phyloP scores from a whole-genome alignment of 2,113 vertebrate species.

The Spheniscus mendiculus region DNA sequence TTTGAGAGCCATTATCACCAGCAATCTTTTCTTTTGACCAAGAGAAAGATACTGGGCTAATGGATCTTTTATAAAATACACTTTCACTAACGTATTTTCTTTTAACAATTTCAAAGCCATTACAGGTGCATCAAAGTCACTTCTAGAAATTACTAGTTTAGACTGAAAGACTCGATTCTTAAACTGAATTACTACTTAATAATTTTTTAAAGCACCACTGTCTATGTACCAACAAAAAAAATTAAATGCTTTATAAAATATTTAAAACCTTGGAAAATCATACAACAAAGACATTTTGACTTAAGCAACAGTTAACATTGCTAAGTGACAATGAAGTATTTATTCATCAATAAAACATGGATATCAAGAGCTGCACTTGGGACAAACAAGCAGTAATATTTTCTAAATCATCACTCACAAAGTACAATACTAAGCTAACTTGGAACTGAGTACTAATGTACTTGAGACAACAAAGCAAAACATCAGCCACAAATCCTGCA shows the following conservation, averaged over 20 bases:
- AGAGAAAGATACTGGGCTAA: not conserved
- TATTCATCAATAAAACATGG: not conserved
- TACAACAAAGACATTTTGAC: not conserved
- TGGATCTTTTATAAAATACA: not conserved
- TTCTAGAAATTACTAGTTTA: conserved; percentile 23
- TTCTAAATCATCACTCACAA: not conserved
- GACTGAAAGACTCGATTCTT: not conserved
- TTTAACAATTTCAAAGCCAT: conserved; percentile 34
- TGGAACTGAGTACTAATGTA: not conserved
- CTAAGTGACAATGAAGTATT: not conserved
- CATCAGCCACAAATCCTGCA: not conserved
- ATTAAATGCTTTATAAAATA: conserved; percentile 15
- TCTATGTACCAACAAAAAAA: not conserved
- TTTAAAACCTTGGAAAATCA: not conserved
- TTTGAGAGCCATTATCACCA: not conserved
- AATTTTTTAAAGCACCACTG: not conserved
- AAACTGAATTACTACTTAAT: not conserved
- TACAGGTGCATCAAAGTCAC: not conserved
- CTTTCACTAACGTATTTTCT: not conserved
- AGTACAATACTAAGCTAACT: not conserved
- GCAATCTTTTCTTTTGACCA: not conserved
- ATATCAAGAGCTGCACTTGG: not conserved
- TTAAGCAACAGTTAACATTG: not conserved
- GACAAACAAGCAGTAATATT: not conserved
- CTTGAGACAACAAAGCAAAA: not conserved